A percentile compares a stretch with the other conserved stretches of the same genome.
phyloP scores from a whole-genome alignment of 2,113 vertebrate species.

The Pipra filicauda region DNA sequence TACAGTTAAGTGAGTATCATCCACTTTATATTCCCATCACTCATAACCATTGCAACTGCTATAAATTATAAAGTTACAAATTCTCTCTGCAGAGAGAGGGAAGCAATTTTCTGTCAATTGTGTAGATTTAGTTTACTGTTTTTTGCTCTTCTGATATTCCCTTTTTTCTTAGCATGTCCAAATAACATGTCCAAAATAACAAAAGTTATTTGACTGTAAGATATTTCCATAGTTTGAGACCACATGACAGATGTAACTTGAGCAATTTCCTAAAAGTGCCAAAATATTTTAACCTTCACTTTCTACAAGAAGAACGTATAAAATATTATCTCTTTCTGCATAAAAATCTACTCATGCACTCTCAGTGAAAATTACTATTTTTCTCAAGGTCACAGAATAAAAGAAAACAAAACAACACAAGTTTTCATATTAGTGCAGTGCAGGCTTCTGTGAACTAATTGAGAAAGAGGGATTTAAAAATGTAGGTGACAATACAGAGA shows the following conservation, averaged over 20 bases:
- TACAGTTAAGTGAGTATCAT: background rate
- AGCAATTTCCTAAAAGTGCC: background rate
- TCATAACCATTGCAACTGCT: background rate
- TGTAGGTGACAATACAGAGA: background rate
- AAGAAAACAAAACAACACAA: background rate
- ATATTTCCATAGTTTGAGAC: background rate
- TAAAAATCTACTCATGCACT: background rate
- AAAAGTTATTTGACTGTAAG: background rate
- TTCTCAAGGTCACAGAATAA: background rate
- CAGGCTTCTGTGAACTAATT: background rate
- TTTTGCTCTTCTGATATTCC: background rate
- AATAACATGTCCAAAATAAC: background rate
- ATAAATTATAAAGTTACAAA: background rate
- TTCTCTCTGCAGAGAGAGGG: background rate
- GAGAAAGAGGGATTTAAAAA: background rate
- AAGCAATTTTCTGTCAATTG: background rate
- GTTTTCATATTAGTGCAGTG: background rate
- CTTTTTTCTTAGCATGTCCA: background rate
- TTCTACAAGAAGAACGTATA: background rate
- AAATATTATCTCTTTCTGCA: background rate
- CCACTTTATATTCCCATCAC: conserved; percentile 13
- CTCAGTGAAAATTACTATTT: background rate
- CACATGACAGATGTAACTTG: background rate
- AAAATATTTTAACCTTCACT: background rate
- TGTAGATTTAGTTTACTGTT: background rate